phyloP scores from a whole-genome alignment of 2,113 vertebrate genomes.

The Raja brachyura region DNA sequence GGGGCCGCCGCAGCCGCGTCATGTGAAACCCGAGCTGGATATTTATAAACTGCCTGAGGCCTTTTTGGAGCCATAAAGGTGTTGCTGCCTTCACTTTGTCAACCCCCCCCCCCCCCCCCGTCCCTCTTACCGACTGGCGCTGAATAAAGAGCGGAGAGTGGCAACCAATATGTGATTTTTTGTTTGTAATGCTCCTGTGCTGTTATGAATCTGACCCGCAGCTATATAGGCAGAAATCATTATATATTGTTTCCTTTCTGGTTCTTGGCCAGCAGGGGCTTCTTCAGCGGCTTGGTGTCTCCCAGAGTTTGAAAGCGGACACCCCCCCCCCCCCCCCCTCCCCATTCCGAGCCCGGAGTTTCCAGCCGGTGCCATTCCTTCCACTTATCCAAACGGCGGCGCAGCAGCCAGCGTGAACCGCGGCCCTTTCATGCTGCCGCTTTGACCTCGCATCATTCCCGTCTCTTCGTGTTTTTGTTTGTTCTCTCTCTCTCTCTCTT shows the following conservation, averaged over 20 bases:
- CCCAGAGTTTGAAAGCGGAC: constrained; percentile 27
- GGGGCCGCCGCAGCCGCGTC: not conserved
- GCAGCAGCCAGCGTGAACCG: not conserved
- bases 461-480: not conserved
- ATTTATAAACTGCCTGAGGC: not conserved
- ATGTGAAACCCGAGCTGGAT: not conserved
- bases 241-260: not conserved
- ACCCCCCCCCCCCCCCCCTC: not conserved
- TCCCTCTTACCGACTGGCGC: not conserved
- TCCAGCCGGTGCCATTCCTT: not conserved
- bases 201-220: not conserved
- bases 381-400: not conserved
- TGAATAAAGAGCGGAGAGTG: not conserved
- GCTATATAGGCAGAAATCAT: not conserved
- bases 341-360: not conserved
- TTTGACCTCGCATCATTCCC: not conserved
- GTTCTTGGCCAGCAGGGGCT: not conserved
- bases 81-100: not conserved
- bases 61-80: not conserved
- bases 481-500: not conserved
- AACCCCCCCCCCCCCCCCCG: not conserved
- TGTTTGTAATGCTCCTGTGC: not conserved
- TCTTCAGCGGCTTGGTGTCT: not conserved
- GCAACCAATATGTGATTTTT: not conserved
- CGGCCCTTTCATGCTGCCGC: not conserved